Conservation (phyloP, 2,888 invertebrate genomes). For the Diplolepis rosae region DNA sequence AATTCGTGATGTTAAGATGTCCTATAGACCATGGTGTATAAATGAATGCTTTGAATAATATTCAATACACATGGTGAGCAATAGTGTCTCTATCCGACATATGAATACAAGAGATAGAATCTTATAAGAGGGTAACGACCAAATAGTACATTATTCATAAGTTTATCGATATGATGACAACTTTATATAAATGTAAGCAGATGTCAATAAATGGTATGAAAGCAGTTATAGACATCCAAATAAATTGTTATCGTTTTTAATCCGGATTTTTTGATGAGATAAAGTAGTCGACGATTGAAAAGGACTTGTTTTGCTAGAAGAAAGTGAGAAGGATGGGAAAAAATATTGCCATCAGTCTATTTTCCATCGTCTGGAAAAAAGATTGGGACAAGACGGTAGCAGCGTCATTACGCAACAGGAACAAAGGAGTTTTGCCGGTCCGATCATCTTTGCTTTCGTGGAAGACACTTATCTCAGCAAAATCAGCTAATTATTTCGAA, state of each 20-base stretch:
- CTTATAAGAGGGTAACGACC: not conserved
- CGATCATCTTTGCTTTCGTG: conserved; percentile 55
- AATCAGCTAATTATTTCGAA: conserved; percentile 74
- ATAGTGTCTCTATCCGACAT: not conserved
- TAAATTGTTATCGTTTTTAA: not conserved
- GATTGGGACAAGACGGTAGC: conserved; percentile 34
- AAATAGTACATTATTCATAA: not conserved
- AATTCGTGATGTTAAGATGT: not conserved
- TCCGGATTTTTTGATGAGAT: not conserved
- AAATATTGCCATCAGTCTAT: conserved; percentile 13
- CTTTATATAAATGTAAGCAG: conserved; percentile 7
- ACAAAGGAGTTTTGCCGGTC: conserved; percentile 44
- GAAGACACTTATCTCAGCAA: conserved; percentile 63
- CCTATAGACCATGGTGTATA: not conserved
- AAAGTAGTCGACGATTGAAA: not conserved
- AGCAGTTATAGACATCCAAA: not conserved
- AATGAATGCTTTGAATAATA: not conserved
- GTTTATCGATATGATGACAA: not conserved
- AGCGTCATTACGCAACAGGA: conserved; percentile 50
- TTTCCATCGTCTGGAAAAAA: not conserved
- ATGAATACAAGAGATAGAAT: conserved; percentile 6
- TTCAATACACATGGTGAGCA: not conserved
- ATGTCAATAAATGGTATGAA: not conserved
- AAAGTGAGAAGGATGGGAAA: not conserved
- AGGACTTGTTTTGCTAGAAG: not conserved